Conservation (phyloP, 2,888 invertebrate genomes). For the Chrysodeixis includens region DNA sequence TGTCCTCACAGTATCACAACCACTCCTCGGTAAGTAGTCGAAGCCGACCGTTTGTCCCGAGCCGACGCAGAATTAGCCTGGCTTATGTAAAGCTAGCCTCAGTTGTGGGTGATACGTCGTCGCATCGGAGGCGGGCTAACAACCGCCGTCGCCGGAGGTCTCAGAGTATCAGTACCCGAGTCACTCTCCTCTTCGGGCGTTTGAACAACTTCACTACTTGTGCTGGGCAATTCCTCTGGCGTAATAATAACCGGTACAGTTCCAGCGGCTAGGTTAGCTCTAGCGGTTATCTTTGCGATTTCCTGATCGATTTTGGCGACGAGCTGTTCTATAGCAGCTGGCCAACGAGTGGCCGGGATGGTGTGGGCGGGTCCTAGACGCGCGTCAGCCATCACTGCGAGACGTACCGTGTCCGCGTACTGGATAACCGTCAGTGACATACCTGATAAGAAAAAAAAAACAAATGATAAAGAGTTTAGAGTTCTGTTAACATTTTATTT, state of each 20-base stretch:
- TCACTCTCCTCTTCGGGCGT: conserved; percentile 26
- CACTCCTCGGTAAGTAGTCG: conserved; percentile 7
- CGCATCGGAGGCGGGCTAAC: conserved; percentile 78
- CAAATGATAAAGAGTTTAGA: no score
- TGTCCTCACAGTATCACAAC: conserved; percentile 17
- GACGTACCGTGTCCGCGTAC: conserved; percentile 90
- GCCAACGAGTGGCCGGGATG: conserved; percentile 85
- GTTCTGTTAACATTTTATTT: no score
- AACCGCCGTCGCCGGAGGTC: conserved; percentile 68
- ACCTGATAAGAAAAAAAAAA: conserved; percentile 83
- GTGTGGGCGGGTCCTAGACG: conserved; percentile 91
- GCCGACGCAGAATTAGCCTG: conserved; percentile 30
- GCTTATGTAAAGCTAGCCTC: conserved; percentile 34
- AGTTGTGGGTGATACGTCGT: conserved; percentile 66
- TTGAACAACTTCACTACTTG: conserved; percentile 40
- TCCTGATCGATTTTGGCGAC: conserved; percentile 79
- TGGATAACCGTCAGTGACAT: conserved; percentile 92
- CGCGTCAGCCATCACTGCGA: conserved; percentile 93
- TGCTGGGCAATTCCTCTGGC: conserved; percentile 52
- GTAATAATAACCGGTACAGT: conserved; percentile 66
- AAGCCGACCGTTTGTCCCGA: conserved; percentile 10
- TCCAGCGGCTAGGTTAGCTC: conserved; percentile 51
- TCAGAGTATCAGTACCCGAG: conserved; percentile 59
- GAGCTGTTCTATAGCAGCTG: conserved; percentile 78
- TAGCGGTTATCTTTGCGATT: conserved; percentile 78